Evolutionary conservation across 1,140 invertebrate species (phyloP).

Genomic region (Papilio helenus): DNA sequence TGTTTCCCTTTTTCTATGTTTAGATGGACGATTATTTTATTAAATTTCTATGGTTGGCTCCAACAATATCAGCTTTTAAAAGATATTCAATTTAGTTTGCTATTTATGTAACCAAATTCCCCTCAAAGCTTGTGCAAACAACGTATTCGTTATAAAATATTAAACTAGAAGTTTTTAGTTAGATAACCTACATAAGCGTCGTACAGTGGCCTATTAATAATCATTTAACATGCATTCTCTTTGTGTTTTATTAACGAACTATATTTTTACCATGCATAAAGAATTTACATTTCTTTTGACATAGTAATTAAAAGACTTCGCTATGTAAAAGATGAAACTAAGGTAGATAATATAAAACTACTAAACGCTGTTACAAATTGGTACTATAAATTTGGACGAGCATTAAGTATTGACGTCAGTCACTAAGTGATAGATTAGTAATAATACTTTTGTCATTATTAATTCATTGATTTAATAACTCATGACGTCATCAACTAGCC

Average conservation of each 20-base stretch:
- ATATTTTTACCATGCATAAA: not conserved
- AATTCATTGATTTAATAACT: not conserved
- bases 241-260: not conserved
- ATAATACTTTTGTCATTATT: not conserved
- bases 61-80: not conserved
- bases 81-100: not conserved
- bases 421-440: conserved; percentile 15
- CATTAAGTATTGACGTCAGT: conserved; percentile 10
- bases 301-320: not conserved
- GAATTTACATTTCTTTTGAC: not conserved
- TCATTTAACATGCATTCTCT: conserved; percentile 1
- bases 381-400: not conserved
- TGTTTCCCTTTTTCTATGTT: not conserved
- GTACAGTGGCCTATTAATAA: conserved; percentile 3
- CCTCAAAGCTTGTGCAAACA: conserved; percentile 12
- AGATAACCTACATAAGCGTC: conserved; percentile 7
- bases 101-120: conserved; percentile 6
- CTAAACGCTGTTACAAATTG: not conserved
- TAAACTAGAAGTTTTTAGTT: conserved; percentile 9
- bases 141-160: conserved; percentile 9
- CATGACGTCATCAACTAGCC: not conserved
- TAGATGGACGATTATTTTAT: not conserved
- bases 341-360: not conserved
- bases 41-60: not conserved
- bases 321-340: not conserved